Evolutionary conservation across 2,888 invertebrate genomes (phyloP).

Genomic region (Ferrisia virgata): DNA sequence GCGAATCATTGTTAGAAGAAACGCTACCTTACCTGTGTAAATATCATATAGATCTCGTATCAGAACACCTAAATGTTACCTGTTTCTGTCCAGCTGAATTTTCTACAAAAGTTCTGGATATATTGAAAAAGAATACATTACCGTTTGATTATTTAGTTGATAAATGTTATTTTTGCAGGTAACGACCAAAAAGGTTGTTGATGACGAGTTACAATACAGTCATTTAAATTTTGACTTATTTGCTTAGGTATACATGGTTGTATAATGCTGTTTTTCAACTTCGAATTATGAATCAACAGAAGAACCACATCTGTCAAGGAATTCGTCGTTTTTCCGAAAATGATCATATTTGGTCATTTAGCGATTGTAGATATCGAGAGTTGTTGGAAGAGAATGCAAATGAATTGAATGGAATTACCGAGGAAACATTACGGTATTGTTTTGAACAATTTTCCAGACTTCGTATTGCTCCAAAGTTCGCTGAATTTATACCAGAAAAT

Average conservation of each 20-base stretch:
- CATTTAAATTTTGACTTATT: background rate
- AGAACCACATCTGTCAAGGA: constrained; percentile 1
- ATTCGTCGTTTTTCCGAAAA: background rate
- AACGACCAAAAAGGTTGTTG: background rate
- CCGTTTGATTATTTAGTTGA: background rate
- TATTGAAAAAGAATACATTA: background rate
- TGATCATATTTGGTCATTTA: constrained; percentile 4
- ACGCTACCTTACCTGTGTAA: constrained; percentile 8
- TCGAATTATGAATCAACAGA: background rate
- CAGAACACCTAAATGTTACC: background rate
- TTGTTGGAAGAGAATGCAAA: background rate
- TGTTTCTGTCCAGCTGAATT: constrained; percentile 24
- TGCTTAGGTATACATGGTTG: constrained; percentile 19
- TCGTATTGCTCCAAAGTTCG: constrained; percentile 12
- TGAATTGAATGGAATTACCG: constrained; percentile 8
- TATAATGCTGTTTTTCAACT: constrained; percentile 7
- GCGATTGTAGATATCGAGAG: background rate
- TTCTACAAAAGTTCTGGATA: background rate
- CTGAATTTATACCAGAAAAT: background rate
- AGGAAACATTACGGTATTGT: constrained; percentile 8
- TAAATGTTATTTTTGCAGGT: constrained; percentile 34
- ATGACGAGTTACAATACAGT: background rate
- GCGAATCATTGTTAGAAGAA: constrained; percentile 6
- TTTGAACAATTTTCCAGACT: constrained; percentile 6
- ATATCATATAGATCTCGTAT: background rate